Evolutionary conservation across 2,888 invertebrate genomes (phyloP).

Genomic region (Auanema freiburgensis): DNA sequence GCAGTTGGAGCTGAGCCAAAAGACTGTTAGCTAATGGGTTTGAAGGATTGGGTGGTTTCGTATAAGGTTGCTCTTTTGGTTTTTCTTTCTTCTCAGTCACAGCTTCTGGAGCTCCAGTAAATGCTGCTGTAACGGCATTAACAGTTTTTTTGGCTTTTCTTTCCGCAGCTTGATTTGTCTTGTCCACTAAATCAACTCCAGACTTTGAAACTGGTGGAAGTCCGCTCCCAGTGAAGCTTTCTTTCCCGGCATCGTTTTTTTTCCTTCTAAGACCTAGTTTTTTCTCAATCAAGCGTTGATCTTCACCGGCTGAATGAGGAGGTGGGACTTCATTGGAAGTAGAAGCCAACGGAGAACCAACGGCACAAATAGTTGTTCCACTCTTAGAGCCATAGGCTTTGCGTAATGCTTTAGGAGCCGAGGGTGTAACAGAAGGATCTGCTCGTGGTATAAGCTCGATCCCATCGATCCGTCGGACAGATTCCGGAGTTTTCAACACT

Average conservation of each 20-base stretch:
- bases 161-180: constrained; percentile 50
- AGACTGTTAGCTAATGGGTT: constrained; percentile 34
- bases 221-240: constrained; percentile 11
- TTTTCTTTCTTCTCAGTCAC: constrained; percentile 21
- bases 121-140: constrained; percentile 61
- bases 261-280: constrained; percentile 46
- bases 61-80: constrained; percentile 8
- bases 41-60: constrained; percentile 9
- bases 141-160: constrained; percentile 60
- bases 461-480: constrained; percentile 36
- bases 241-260: constrained; percentile 28
- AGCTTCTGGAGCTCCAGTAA: constrained; percentile 42
- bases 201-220: constrained; percentile 32
- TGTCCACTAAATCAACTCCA: constrained; percentile 39
- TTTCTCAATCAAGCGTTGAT: constrained; percentile 45
- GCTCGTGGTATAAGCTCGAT: constrained; percentile 29
- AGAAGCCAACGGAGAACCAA: constrained; percentile 32
- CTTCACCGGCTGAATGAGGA: constrained; percentile 21
- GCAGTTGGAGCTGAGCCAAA: constrained; percentile 56
- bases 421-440: constrained; percentile 21
- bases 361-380: constrained; percentile 48
- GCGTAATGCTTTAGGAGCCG: constrained; percentile 45
- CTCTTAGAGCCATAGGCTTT: constrained; percentile 49
- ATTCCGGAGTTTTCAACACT: constrained; percentile 21
- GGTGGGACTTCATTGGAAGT: constrained; percentile 17